Evolutionary conservation across 2,888 invertebrate species (phyloP).

Genomic region (Rugalucina vietnamica): DNA sequence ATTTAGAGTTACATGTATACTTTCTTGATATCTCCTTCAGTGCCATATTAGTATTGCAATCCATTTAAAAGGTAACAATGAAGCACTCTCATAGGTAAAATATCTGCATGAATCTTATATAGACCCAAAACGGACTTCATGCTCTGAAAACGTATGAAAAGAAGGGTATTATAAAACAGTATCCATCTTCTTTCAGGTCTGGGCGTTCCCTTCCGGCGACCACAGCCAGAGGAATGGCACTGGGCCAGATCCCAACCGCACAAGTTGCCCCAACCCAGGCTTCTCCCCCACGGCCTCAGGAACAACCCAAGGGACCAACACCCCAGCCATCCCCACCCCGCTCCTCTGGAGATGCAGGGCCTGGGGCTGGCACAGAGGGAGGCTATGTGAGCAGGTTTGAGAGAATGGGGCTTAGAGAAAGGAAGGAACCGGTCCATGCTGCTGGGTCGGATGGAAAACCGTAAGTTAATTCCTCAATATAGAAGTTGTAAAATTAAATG

Average conservation of each 20-base stretch:
- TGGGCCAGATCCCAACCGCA: not conserved
- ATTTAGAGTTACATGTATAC: no score
- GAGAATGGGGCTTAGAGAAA: constrained; percentile 52
- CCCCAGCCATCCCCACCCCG: not conserved
- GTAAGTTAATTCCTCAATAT: constrained; percentile 63
- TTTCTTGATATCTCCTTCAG: no score
- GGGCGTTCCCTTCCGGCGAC: constrained; percentile 43
- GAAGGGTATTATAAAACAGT: not conserved
- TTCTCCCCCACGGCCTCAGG: not conserved
- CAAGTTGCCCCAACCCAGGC: constrained; percentile 13
- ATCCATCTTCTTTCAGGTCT: constrained; percentile 25
- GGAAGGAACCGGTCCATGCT: constrained; percentile 47
- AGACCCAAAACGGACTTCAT: no score
- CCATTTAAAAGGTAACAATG: no score
- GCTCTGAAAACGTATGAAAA: not conserved
- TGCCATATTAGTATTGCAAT: no score
- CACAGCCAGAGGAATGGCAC: constrained; percentile 17
- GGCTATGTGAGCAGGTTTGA: constrained; percentile 42
- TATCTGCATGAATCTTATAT: no score
- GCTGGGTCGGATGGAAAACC: constrained; percentile 65
- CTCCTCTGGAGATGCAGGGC: not conserved
- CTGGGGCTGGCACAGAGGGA: not conserved
- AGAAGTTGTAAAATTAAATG: no score
- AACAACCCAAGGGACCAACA: not conserved
- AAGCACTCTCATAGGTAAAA: no score